Evolutionary conservation across 2,888 invertebrate genomes (phyloP), one percentile per base, ranked within the genome.

Genomic region (Eupithecia centaureata): DNA sequence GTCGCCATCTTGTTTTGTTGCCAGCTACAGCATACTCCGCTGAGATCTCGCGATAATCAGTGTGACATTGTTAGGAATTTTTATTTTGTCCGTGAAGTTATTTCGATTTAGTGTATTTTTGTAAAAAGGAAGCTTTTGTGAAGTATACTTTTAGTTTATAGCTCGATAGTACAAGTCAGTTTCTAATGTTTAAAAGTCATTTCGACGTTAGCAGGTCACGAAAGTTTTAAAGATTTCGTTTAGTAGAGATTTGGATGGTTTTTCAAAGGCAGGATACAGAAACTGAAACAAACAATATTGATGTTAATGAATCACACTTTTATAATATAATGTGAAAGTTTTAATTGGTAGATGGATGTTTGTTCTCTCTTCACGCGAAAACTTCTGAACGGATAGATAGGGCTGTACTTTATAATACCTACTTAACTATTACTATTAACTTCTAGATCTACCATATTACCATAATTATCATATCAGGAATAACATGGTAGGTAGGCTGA

Each of bases 1-100:
- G 97, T 97, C 80, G 97, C 96, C 97, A 97, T 97, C 76, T 86
- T 88, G 68, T 27, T 59, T 69, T 68, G 8, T 5, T 18, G 15
- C 32, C 52, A 64, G 67, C 68, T 71, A 70, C 47, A 32, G 38
- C 68, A 68, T 68, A 63, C 33, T 65, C 57, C 54, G 30, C 61
- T 63, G 65, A 67, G 33, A 63, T 65, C 52, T 62, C 35, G 67
- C 63, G 65, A 61, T 73, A 58, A 68, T 51, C 32, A 57, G 5
- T 22, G 12, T 12, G 22, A 5, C 32, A 32, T 57, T 57, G 1
- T 18, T 18, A 3, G 13, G 12, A n/a, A 18, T 32, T 32, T 30
- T 57, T 22, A 4, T 10, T 47, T 47, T 47, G 10, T 15, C 12
- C 3, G 25, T 4, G 5, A 52, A 15, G 27, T 52, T 27, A 15